Percentiles rank a stretch among this genome's conserved stretches.
Evolutionary conservation across 2,888 invertebrate species (phyloP).

Genomic region (Cheiracanthium punctorium): DNA sequence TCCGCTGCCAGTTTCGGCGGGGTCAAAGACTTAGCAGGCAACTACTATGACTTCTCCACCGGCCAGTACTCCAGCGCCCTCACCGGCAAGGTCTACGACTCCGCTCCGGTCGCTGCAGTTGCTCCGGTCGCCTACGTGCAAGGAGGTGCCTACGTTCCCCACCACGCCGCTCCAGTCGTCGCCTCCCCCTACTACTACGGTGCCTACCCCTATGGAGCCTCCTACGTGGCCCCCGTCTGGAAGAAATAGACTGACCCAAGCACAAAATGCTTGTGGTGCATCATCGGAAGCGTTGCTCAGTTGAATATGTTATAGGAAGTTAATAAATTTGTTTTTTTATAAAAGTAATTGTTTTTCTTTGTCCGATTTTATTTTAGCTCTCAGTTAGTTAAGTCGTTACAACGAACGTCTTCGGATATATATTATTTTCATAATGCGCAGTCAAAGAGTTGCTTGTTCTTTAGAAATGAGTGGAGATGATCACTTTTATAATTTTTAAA

Average conservation of each 20-base stretch:
- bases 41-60: constrained; percentile 71
- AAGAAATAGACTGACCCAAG: background rate
- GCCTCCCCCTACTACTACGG: background rate
- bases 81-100: constrained; percentile 71
- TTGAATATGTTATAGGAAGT: no score
- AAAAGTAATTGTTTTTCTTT: no score
- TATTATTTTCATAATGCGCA: no score
- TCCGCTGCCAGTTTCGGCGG: constrained; percentile 65
- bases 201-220: background rate
- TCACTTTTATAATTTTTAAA: no score
- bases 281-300: no score
- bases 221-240: background rate
- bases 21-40: constrained; percentile 68
- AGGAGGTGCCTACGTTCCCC: background rate
- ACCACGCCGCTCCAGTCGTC: background rate
- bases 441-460: no score
- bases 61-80: constrained; percentile 71
- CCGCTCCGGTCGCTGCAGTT: constrained; percentile 42
- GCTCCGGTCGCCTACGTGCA: constrained; percentile 3
- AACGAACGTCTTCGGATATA: no score
- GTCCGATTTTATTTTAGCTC: no score
- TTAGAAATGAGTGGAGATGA: no score
- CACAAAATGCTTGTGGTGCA: no score
- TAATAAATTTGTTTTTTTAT: no score
- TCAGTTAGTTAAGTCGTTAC: no score